phyloP scores from a whole-genome alignment of 2,113 vertebrate genomes.

The Notechis scutatus region DNA sequence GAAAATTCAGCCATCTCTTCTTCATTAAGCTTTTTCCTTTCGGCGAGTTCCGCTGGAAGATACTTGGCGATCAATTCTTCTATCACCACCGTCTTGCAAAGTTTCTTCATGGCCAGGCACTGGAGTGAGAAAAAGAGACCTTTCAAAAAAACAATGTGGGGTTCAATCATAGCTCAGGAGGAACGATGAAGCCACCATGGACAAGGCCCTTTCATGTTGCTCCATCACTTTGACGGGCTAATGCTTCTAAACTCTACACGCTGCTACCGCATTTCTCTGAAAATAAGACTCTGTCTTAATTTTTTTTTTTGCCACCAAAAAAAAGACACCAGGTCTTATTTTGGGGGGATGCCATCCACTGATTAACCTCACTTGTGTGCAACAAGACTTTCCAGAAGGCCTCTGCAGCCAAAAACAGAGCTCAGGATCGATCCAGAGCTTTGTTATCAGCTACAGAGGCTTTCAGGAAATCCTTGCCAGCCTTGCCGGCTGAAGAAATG shows the following conservation, averaged over 20 bases:
- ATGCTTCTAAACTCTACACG: neutral
- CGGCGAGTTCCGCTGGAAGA: conserved; percentile 82
- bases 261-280: neutral
- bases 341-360: no score
- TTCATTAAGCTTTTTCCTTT: conserved; percentile 81
- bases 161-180: neutral
- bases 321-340: no score
- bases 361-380: no score
- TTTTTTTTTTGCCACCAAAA: no score
- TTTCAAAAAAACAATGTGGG: neutral
- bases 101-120: conserved; percentile 85
- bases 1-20: conserved; percentile 92
- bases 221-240: neutral
- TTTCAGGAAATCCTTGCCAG: no score
- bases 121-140: conserved; percentile 44
- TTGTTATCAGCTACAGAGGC: no score
- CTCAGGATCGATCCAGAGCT: no score
- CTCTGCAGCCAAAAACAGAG: no score
- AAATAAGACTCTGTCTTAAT: no score
- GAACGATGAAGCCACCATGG: neutral
- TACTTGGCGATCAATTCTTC: conserved; percentile 86
- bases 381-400: no score
- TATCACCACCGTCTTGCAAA: conserved; percentile 82
- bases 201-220: neutral
- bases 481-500: no score